Conservation (phyloP, 1,140 invertebrate genomes). For the Cydia splendana region DNA sequence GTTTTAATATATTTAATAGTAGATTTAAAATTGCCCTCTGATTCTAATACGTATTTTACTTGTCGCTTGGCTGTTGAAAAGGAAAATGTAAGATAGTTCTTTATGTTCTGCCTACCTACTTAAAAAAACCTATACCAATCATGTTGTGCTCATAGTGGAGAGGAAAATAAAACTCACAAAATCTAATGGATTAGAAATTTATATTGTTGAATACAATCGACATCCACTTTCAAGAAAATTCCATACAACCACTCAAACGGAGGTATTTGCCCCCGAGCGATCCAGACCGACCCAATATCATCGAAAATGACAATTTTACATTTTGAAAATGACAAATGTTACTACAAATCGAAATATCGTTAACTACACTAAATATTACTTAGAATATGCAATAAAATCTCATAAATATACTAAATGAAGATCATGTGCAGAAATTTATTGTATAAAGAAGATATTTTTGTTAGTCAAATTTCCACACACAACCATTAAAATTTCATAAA, state of each 20-base stretch:
- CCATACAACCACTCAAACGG: slow-evolving; percentile 47
- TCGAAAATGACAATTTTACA: slow-evolving; percentile 64
- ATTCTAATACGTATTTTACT: no score
- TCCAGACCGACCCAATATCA: slow-evolving; percentile 40
- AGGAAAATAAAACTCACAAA: slow-evolving; percentile 57
- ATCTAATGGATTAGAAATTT: slow-evolving; percentile 78
- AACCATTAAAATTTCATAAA: slow-evolving; percentile 58
- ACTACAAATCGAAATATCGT: slow-evolving; percentile 74
- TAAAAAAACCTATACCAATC: no score
- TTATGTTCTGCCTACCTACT: no score
- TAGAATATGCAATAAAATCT: slow-evolving; percentile 71
- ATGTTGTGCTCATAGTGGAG: not conserved
- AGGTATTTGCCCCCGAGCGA: slow-evolving; percentile 1
- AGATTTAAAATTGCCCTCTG: no score
- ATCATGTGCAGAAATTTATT: slow-evolving; percentile 51
- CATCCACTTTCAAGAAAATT: slow-evolving; percentile 64
- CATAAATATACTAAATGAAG: slow-evolving; percentile 44
- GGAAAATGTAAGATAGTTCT: no score
- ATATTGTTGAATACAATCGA: slow-evolving; percentile 78
- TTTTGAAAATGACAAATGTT: slow-evolving; percentile 72
- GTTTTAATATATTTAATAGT: no score
- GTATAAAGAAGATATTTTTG: slow-evolving; percentile 37
- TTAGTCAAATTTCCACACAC: slow-evolving; percentile 43
- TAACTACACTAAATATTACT: slow-evolving; percentile 65
- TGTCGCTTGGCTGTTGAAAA: no score